Conservation (phyloP, 2,113 vertebrate species). For the Marmota monax region DNA sequence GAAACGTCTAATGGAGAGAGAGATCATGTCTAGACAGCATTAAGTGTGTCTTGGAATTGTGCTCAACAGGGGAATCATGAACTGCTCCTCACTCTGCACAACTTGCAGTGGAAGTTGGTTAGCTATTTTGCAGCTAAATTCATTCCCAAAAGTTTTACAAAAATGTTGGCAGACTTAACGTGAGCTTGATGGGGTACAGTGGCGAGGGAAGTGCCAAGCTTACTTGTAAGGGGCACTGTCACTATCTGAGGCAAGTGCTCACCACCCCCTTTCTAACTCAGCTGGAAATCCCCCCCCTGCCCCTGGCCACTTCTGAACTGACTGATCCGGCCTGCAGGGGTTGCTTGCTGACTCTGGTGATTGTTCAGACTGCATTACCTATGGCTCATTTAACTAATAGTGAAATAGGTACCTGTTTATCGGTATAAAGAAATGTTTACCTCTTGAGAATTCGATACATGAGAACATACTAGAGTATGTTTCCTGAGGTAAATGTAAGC, state of each 20-base stretch:
- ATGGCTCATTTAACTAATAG: constrained; percentile 60
- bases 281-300: too few species aligned
- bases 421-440: neutral
- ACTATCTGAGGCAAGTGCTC: neutral
- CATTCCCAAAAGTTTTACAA: constrained; percentile 37
- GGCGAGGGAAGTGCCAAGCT: neutral
- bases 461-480: neutral
- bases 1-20: neutral
- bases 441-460: constrained; percentile 33
- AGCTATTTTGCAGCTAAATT: constrained; percentile 42
- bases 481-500: constrained; percentile 71
- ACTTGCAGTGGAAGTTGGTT: neutral
- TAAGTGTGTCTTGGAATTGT: constrained; percentile 35
- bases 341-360: neutral
- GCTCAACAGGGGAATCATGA: constrained; percentile 1
- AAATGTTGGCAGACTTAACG: neutral
- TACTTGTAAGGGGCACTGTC: neutral
- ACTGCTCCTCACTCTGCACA: neutral
- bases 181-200: neutral
- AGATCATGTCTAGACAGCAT: neutral
- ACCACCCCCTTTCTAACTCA: neutral
- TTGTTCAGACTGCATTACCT: constrained; percentile 20
- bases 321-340: neutral
- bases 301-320: neutral
- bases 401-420: constrained; percentile 24